Conservation (phyloP, 92 coral and sea anemone species). For the Zoanthus solanderi region DNA sequence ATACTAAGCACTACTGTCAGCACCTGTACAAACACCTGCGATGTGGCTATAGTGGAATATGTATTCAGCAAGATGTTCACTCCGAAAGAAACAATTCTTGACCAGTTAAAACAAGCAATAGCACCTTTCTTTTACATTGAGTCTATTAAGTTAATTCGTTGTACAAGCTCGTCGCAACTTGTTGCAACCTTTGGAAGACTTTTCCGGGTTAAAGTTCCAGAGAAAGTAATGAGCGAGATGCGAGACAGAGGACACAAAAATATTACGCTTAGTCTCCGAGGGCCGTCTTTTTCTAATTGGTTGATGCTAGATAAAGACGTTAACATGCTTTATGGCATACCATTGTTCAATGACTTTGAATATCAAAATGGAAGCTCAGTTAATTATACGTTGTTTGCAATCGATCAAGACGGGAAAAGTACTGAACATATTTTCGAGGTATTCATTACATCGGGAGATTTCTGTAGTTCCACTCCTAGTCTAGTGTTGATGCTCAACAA, state of each 20-base stretch:
- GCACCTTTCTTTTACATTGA: slow-evolving; percentile 47
- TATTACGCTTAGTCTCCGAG: slow-evolving; percentile 1
- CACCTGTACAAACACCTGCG: slow-evolving; percentile 44
- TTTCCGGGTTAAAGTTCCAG: slow-evolving; percentile 22
- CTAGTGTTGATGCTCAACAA: slow-evolving; percentile 18
- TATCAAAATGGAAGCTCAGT: slow-evolving; percentile 34
- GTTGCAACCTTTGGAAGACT: slow-evolving; percentile 45
- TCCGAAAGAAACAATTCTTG: neutral
- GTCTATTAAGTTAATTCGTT: slow-evolving; percentile 17
- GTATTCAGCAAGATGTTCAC: slow-evolving; percentile 10
- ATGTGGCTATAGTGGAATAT: slow-evolving; percentile 23
- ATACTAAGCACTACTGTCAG: slow-evolving; percentile 26
- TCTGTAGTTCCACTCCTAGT: slow-evolving; percentile 41
- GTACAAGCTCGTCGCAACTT: slow-evolving; percentile 35
- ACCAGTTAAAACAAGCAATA: slow-evolving; percentile 6
- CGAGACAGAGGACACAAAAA: slow-evolving; percentile 22
- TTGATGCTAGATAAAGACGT: slow-evolving; percentile 20
- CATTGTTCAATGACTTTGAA: slow-evolving; percentile 25
- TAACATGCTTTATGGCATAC: slow-evolving; percentile 24
- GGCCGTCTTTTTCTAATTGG: slow-evolving; percentile 29
- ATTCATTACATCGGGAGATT: slow-evolving; percentile 37
- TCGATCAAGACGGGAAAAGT: slow-evolving; percentile 23
- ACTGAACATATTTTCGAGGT: slow-evolving; percentile 41
- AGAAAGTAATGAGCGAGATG: slow-evolving; percentile 10
- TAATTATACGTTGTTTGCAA: slow-evolving; percentile 31